These are phyloP conservation scores for Drosophila kokeensis DNA, from an alignment of 2,888 invertebrate genomes.

Conservation along the genomic window DNA sequence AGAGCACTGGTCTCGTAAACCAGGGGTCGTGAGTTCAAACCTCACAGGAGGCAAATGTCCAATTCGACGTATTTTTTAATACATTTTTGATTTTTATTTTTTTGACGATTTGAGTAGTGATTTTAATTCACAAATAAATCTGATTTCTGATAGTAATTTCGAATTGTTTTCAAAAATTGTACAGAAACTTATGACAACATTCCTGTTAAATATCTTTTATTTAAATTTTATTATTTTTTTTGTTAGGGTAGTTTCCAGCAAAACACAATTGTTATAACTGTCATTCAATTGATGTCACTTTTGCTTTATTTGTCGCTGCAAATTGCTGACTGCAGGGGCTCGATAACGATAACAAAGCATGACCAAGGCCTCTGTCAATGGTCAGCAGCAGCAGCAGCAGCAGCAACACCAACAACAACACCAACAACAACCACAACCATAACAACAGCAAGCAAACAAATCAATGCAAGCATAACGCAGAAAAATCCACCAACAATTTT, in stretches of 20 bases:
- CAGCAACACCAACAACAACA: background rate
- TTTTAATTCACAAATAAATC: background rate
- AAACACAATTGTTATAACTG: constrained; percentile 32
- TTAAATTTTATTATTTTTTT: constrained; percentile 8
- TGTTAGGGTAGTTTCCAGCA: background rate
- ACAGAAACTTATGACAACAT: background rate
- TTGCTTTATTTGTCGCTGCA: constrained; percentile 29
- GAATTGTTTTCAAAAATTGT: background rate
- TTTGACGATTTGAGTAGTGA: background rate
- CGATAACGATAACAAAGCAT: constrained; percentile 56
- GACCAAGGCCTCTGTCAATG: constrained; percentile 47
- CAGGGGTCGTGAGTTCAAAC: constrained; percentile 96
- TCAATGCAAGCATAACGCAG: constrained; percentile 35
- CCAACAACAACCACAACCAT: background rate
- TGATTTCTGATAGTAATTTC: background rate
- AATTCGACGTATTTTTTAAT: background rate
- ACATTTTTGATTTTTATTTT: background rate
- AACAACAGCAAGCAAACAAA: background rate
- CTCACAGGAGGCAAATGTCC: constrained; percentile 90
- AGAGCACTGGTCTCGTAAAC: constrained; percentile 96
- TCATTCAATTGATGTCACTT: constrained; percentile 40
- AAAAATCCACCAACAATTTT: constrained; percentile 64
- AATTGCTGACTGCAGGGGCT: constrained; percentile 60
- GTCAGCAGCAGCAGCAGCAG: constrained; percentile 13
- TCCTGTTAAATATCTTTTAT: background rate